Evolutionary conservation across 2,113 vertebrate species (phyloP).

Genomic region (Promerops cafer): DNA sequence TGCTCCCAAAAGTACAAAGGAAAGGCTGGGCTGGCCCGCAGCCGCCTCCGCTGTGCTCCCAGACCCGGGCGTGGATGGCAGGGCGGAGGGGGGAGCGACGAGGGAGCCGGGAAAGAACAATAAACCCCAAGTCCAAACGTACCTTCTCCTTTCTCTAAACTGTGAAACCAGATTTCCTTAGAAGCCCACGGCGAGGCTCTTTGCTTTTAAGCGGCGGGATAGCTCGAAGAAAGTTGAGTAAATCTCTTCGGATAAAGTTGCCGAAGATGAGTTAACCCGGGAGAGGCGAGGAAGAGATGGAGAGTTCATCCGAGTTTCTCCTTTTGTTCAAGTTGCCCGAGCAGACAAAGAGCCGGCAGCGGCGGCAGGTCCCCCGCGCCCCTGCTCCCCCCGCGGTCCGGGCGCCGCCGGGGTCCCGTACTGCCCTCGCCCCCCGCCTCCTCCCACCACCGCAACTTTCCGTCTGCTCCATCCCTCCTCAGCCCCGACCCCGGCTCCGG

Average conservation of each 20-base stretch:
- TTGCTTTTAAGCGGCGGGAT: background rate
- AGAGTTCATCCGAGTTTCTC: slow-evolving; percentile 79
- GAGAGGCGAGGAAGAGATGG: slow-evolving; percentile 54
- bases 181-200: background rate
- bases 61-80: background rate
- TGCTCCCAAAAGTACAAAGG: slow-evolving; percentile 11
- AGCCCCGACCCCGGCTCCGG: background rate
- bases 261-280: slow-evolving; percentile 38
- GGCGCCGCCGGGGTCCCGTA: background rate
- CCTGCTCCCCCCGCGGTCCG: slow-evolving; percentile 37
- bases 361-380: slow-evolving; percentile 75
- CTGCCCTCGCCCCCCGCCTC: background rate
- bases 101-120: background rate
- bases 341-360: slow-evolving; percentile 80
- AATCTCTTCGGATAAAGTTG: slow-evolving; percentile 55
- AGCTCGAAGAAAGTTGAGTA: slow-evolving; percentile 49
- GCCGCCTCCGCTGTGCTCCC: background rate
- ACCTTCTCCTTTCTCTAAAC: slow-evolving; percentile 58
- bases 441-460: slow-evolving; percentile 34
- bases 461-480: background rate
- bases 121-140: slow-evolving; percentile 28
- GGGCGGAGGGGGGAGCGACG: background rate
- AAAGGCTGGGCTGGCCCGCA: background rate
- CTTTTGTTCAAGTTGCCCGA: slow-evolving; percentile 81
- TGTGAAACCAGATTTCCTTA: background rate